phyloP scores from a whole-genome alignment of 2,113 vertebrate genomes.

The Thamnophis sirtalis region DNA sequence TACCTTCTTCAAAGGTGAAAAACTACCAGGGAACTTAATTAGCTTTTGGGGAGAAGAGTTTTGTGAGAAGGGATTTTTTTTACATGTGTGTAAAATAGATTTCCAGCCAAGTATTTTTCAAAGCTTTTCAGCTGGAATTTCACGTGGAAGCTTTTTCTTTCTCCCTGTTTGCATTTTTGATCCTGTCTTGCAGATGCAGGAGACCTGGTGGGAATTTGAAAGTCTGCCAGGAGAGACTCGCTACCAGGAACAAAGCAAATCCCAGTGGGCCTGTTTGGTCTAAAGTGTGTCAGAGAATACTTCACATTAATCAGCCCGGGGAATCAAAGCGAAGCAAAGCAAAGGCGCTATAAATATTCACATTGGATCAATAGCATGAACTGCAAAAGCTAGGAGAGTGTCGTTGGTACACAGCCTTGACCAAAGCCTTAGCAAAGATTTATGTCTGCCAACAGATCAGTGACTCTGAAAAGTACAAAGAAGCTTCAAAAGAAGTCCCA shows the following conservation, averaged over 20 bases:
- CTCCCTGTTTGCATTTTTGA: neutral
- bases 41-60: neutral
- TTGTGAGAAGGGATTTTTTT: neutral
- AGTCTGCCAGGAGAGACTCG: neutral
- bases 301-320: conserved; percentile 19
- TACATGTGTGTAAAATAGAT: no score
- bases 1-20: neutral
- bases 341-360: conserved; percentile 17
- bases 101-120: neutral
- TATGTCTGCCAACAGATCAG: neutral
- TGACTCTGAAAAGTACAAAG: neutral
- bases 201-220: neutral
- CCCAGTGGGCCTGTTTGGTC: conserved; percentile 6
- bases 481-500: neutral
- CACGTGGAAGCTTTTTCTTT: neutral
- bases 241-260: conserved; percentile 3
- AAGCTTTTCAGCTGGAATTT: neutral
- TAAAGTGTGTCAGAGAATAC: conserved; percentile 2
- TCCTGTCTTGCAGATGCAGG: neutral
- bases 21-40: neutral
- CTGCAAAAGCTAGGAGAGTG: neutral
- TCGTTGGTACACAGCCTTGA: neutral
- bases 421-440: neutral
- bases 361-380: conserved; percentile 1
- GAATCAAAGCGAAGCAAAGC: conserved; percentile 5